phyloP scores from a whole-genome alignment of 1,140 invertebrate genomes.

The Bursaphelenchus mucronatus region DNA sequence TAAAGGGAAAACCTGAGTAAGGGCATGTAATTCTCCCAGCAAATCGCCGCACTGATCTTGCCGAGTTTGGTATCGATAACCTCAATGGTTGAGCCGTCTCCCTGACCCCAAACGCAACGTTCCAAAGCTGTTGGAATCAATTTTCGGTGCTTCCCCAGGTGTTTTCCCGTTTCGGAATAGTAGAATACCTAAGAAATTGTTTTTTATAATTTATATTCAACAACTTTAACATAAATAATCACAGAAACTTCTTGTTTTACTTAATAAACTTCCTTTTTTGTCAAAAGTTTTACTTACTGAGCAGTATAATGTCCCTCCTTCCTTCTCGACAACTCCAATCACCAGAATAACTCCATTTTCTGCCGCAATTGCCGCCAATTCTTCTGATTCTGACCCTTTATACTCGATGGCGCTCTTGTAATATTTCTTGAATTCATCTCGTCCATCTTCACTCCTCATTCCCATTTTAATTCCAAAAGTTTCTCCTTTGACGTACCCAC shows the following conservation, averaged over 20 bases:
- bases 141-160: slow-evolving; percentile 55
- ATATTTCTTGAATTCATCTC: slow-evolving; percentile 46
- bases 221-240: neutral
- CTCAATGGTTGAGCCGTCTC: slow-evolving; percentile 55
- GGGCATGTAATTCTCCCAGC: slow-evolving; percentile 61
- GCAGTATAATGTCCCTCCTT: slow-evolving; percentile 50
- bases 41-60: slow-evolving; percentile 55
- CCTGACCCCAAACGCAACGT: slow-evolving; percentile 56
- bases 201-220: slow-evolving; percentile 60
- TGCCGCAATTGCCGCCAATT: slow-evolving; percentile 33
- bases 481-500: slow-evolving; percentile 52
- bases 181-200: slow-evolving; percentile 50
- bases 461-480: slow-evolving; percentile 47
- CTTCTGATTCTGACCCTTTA: slow-evolving; percentile 35
- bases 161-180: slow-evolving; percentile 37
- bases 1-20: slow-evolving; percentile 44
- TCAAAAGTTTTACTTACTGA: slow-evolving; percentile 42
- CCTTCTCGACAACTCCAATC: slow-evolving; percentile 49
- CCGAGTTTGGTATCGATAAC: slow-evolving; percentile 51
- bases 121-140: slow-evolving; percentile 55
- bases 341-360: slow-evolving; percentile 39
- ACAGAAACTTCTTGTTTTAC: neutral
- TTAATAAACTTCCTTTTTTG: slow-evolving; percentile 5
- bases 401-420: slow-evolving; percentile 46
- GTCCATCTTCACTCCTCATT: slow-evolving; percentile 41